Evolutionary conservation across 2,113 vertebrate genomes (phyloP).

Genomic region (Abramis brama): DNA sequence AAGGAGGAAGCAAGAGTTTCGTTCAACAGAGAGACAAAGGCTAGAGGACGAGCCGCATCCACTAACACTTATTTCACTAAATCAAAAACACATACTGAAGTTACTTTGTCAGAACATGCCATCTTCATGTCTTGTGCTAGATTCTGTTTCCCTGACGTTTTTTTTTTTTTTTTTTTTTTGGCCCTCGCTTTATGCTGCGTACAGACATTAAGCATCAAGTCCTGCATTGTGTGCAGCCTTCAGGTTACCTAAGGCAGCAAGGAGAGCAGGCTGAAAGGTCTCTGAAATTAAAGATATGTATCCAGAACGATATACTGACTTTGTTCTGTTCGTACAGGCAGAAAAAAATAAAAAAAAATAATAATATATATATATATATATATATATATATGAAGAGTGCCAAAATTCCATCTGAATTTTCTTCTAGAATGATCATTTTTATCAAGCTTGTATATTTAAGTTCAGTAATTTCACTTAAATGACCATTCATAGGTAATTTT

Average conservation of each 20-base stretch:
- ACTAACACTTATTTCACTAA: background rate
- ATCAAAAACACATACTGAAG: slow-evolving; percentile 10
- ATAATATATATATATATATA: too few species aligned
- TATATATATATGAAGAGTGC: too few species aligned
- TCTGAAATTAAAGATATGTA: slow-evolving; percentile 1
- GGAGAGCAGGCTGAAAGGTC: background rate
- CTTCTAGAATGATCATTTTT: too few species aligned
- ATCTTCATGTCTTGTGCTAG: slow-evolving; percentile 27
- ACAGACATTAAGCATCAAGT: slow-evolving; percentile 18
- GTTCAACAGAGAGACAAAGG: background rate
- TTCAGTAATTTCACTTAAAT: too few species aligned
- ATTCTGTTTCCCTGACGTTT: slow-evolving; percentile 31
- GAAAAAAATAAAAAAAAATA: background rate
- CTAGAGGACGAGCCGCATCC: background rate
- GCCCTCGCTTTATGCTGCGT: slow-evolving; percentile 6
- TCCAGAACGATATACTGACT: background rate
- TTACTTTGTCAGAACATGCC: background rate
- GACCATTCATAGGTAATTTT: too few species aligned
- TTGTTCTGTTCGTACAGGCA: background rate
- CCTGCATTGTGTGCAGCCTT: slow-evolving; percentile 11
- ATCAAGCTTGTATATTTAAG: too few species aligned
- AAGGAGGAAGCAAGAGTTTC: background rate
- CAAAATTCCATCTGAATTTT: too few species aligned
- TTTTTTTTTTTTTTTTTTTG: background rate
- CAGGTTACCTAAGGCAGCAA: background rate